Conservation (phyloP, 2,797 vertebrate genomes). For the Triplophysa bombifrons region DNA sequence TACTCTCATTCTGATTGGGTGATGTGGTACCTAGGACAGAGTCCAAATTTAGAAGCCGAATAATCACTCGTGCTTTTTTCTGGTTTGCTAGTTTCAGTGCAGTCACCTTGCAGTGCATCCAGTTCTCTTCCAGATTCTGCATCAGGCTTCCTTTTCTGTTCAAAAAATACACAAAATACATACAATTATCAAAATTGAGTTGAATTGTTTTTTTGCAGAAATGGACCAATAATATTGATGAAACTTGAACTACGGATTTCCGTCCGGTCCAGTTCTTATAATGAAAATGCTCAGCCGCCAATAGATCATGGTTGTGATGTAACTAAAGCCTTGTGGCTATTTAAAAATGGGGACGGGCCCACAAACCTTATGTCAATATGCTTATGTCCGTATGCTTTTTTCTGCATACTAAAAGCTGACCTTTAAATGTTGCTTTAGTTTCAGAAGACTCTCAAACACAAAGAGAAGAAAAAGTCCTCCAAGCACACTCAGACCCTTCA, state of each 20-base stretch:
- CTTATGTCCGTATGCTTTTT: not conserved
- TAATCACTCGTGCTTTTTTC: not conserved
- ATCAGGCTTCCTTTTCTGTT: conserved; percentile 48
- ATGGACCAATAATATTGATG: not conserved
- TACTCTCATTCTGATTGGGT: conserved; percentile 41
- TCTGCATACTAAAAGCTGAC: conserved; percentile 19
- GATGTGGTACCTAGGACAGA: conserved; percentile 33
- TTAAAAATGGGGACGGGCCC: not conserved
- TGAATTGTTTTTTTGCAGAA: no score
- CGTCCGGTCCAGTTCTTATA: not conserved
- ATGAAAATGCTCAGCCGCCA: not conserved
- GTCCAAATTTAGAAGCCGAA: not conserved
- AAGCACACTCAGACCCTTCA: conserved; percentile 75
- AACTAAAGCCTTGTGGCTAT: not conserved
- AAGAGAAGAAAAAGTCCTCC: conserved; percentile 82
- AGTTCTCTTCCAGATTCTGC: conserved; percentile 45
- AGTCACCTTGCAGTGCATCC: conserved; percentile 48
- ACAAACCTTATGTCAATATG: not conserved
- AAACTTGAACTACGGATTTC: not conserved
- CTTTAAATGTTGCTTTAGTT: conserved; percentile 61
- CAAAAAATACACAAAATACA: not conserved
- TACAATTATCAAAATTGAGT: not conserved
- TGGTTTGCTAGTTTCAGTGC: conserved; percentile 6
- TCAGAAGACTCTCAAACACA: conserved; percentile 75
- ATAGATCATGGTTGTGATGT: not conserved